Evolutionary conservation across 2,888 invertebrate genomes (phyloP), one percentile per base, ranked within the genome.

Genomic region (Anodontia alba): DNA sequence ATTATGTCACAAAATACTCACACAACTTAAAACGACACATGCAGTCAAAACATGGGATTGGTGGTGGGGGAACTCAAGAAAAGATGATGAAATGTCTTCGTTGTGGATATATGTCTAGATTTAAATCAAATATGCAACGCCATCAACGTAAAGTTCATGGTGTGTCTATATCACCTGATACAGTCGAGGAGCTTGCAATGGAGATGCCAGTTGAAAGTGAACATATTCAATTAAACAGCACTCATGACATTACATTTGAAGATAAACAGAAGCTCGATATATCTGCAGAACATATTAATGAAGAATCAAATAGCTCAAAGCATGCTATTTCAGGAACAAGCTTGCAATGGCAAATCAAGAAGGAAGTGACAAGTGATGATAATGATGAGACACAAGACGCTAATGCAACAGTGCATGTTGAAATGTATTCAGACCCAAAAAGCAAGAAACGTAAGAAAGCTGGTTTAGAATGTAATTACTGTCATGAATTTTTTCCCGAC

Each of bases 21-120:
- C 75, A 78, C 1, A 82, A 82, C 33, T 76, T 82, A 26, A 70
- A 72, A 10, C 72, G 82, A 1, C 82, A 82, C n/a, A 17, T 57
- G 12, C 8, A 57, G 10, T 23, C 29, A 7, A n/a, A 15, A 26
- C 57, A 57, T 26, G 5, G 23, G 23, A 26, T 57, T 8, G 57
- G 57, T 15, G 29, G 26, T 7, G 26, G 26, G 15, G 29, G 23
- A 26, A 29, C 7, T 3, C 23, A 23, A 7, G 29, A n/a, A 5
- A 29, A 2, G 7, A 5, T 29, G 29, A n/a, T 57, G n/a, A 23
- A 29, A 29, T 57, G 57, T 57, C 7, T 7, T 29, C 7, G 26
- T 26, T 57, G 57, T 26, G n/a, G 15, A 10, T 57, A 57, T 57
- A 26, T 10, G 10, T 29, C 57, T 5, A 57, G 12, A 29, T 10